Evolutionary conservation across 1,140 invertebrate genomes (phyloP), one percentile per base, ranked within the genome.

Genomic region (Danaus plexippus): DNA sequence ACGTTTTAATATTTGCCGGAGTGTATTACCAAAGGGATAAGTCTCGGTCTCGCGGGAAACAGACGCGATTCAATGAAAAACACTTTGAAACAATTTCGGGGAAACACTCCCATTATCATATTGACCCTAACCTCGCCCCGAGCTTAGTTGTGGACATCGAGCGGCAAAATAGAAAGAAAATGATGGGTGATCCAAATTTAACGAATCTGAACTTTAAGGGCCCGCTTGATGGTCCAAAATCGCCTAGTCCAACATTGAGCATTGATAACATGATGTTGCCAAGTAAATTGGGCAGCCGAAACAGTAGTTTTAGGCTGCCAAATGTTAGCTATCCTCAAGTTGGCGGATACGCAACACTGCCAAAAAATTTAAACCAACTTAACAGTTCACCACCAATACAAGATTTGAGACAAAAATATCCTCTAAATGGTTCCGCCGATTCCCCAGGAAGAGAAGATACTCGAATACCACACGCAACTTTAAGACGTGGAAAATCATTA

Each of bases 11-110:
- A 67, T 96, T 96, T 69, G 94, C 94, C 13, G 94, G 90, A 0
- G 93, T 96, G 0, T 96, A 95, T 78, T 96, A 96, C 82, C 95
- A 96, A 71, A 81, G 94, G 18, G 94, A 96, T 73, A 94, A 95
- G 80, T 92, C 92, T 6, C 88, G 92, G 54, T 88, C 92, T 9
- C 89, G 90, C 54, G 88, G 79, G 1, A 87, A 88, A 65, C 87
- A 80, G 66, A 88, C 79, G 63, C 77, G 67, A 61, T 89, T 86
- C 65, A 91, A 88, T 49, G 89, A 94, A 67, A 94, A 94, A 80
- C 90, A 90, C 49, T 92, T 92, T 68, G 91, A 92, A 67, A 91
- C 91, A 10, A 91, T 92, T 62, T 87, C 86, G 9, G 85, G 81
- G 6, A 92, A 92, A 68, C 91, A 92, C 66, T 90, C 90, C 8